Evolutionary conservation across 2,113 vertebrate genomes (phyloP).

Genomic region (Zosterops borbonicus): DNA sequence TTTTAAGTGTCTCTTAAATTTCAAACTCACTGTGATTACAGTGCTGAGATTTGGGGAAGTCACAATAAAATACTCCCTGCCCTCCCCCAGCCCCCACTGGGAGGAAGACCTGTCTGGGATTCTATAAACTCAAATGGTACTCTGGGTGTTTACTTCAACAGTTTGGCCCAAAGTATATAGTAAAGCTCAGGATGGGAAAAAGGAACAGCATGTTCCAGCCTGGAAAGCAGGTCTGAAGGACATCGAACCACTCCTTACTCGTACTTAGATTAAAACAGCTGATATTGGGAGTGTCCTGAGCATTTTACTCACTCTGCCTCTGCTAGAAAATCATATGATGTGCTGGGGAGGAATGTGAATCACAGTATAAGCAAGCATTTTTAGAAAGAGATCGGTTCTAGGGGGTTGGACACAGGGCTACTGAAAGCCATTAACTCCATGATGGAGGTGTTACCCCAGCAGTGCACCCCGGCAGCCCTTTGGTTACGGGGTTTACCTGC

Average conservation of each 20-base stretch:
- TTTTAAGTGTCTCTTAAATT: neutral
- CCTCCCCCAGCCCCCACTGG: neutral
- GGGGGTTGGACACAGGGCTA: neutral
- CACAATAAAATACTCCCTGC: neutral
- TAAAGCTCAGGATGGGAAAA: conserved; percentile 29
- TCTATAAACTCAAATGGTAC: neutral
- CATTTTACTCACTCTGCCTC: neutral
- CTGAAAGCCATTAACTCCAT: neutral
- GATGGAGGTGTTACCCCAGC: neutral
- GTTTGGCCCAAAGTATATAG: neutral
- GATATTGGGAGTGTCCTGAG: conserved; percentile 54
- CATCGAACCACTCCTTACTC: conserved; percentile 4
- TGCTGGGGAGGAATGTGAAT: neutral
- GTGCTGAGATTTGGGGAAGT: neutral
- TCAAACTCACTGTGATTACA: neutral
- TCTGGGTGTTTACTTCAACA: conserved; percentile 31
- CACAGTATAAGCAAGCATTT: neutral
- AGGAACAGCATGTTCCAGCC: conserved; percentile 55
- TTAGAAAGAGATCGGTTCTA: neutral
- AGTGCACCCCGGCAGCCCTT: neutral
- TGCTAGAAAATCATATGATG: conserved; percentile 39
- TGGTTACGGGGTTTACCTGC: neutral
- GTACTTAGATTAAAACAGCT: conserved; percentile 46
- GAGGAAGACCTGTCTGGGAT: neutral
- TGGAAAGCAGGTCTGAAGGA: conserved; percentile 40